Percentiles rank a stretch among this genome's conserved stretches.
Conservation (phyloP, 1,140 invertebrate genomes). For the Araneus ventricosus region DNA sequence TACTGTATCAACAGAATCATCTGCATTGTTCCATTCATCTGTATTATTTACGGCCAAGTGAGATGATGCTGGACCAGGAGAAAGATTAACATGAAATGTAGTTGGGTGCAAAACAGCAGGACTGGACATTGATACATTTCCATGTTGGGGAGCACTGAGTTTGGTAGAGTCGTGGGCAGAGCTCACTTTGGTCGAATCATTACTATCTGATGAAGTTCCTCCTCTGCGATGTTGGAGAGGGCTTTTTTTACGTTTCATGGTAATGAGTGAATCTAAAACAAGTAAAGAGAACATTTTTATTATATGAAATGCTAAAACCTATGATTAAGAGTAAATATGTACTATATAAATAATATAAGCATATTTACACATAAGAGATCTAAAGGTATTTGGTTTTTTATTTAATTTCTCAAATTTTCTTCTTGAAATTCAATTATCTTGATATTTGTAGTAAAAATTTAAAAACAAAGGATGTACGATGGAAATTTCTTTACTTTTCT, state of each 20-base stretch:
- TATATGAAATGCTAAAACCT: neutral
- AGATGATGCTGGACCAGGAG: constrained; percentile 55
- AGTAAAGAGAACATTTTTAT: neutral
- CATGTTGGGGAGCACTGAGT: neutral
- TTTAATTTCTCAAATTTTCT: neutral
- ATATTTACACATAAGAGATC: neutral
- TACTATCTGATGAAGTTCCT: constrained; percentile 65
- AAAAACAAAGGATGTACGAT: too few relatives aligned
- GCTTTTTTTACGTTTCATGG: constrained; percentile 74
- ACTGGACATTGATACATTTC: constrained; percentile 53
- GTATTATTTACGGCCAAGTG: constrained; percentile 56
- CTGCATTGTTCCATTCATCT: constrained; percentile 63
- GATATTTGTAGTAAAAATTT: too few relatives aligned
- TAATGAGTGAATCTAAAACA: neutral
- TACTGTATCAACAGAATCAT: constrained; percentile 50
- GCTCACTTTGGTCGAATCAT: constrained; percentile 58
- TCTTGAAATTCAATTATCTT: too few relatives aligned
- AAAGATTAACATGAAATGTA: constrained; percentile 46
- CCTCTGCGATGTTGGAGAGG: constrained; percentile 54
- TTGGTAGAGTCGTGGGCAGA: neutral
- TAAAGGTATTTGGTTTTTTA: too few relatives aligned
- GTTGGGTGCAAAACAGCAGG: constrained; percentile 64
- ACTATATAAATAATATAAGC: too few relatives aligned
- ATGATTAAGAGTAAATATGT: neutral
- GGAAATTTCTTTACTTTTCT: too few relatives aligned